These are phyloP conservation scores for Bolinopsis microptera DNA, from an alignment of 37 sponge, comb jelly and placozoan genomes.

Conservation along the genomic window DNA sequence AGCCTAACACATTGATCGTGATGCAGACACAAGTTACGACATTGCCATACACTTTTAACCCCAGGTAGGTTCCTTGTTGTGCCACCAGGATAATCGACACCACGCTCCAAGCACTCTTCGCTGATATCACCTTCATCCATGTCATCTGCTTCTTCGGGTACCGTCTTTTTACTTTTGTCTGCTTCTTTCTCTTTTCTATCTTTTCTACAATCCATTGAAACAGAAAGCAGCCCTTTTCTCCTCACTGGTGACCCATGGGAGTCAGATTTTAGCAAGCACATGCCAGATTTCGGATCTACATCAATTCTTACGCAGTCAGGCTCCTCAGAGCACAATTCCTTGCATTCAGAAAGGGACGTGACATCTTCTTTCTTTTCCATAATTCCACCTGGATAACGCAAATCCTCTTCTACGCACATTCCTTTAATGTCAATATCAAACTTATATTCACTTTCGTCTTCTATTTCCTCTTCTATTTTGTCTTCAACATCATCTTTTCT, in stretches of 20 bases:
- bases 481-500: neutral
- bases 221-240: neutral
- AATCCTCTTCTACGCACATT: neutral
- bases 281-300: neutral
- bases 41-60: neutral
- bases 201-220: neutral
- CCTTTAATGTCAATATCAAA: neutral
- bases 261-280: neutral
- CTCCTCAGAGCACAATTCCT: neutral
- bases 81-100: neutral
- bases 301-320: slow-evolving; percentile 16
- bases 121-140: neutral
- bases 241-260: neutral
- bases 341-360: neutral
- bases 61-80: neutral
- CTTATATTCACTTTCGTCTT: neutral
- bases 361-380: neutral
- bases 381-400: neutral
- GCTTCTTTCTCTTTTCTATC: neutral
- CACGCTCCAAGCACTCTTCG: neutral
- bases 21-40: neutral
- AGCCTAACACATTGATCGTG: neutral
- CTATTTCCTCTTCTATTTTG: neutral
- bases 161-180: neutral
- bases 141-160: neutral